Base-by-base conservation (phyloP, 2,888 invertebrate genomes). In the Callyntrura sp. region DNA sequence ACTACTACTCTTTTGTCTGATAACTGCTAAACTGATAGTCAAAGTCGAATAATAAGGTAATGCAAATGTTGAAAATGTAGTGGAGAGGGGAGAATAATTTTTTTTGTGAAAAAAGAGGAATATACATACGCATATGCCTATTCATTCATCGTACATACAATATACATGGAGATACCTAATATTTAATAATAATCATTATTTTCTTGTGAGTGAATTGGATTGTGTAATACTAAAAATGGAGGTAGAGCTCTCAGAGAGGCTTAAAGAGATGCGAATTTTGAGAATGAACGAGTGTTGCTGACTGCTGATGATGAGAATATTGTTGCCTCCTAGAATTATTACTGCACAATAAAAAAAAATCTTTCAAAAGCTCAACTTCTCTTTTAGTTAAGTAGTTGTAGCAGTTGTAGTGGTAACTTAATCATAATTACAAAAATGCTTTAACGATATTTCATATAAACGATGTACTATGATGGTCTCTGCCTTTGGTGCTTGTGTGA, bases 181-280 rank as follows among this genome's bases (percentile, higher is more conserved):
- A 55, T 55, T 17, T 14, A 25, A 65, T 65, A 28, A 65, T 65
- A 65, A 65, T 65, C 35, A 35, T 35, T 35, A 70, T 70, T 70
- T 35, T 70, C 43, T 70, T 43, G n/a, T 70, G 43, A 70, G 70
- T 70, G 70, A 70, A 70, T 43, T 70, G 70, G 43, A 70, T 70
- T 70, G 70, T 70, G 70, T 70, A 70, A 70, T 70, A 70, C 43
- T 70, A 45, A 70, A 70, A 70, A 70, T 70, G 70, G 45, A 70
- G 70, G 35, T 43, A 70, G 45, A 65, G 65, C 65, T 65, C 70
- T 70, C 70, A 23, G 51, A 23, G 23, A 62, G 60, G 43, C 43
- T 65, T 65, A n/a, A 25, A 35, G 8, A 62, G 60, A 62, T 62
- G 60, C 14, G 60, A 23, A 62, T 62, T 55, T 23, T 57, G 57